Conservation (phyloP, 2,888 invertebrate genomes). For the Matsumyia berberina region DNA sequence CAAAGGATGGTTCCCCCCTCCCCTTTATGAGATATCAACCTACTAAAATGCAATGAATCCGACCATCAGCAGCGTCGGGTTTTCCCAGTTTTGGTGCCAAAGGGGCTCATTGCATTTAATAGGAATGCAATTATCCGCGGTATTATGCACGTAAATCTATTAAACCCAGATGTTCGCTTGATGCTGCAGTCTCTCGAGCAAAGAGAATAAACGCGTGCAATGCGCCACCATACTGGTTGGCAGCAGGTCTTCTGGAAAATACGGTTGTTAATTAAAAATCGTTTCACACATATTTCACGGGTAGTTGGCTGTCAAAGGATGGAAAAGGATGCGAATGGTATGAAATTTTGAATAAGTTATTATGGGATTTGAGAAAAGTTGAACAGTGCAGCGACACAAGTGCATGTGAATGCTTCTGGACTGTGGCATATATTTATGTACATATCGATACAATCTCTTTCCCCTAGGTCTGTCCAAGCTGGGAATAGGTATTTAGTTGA, state of each 20-base stretch:
- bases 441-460: too few species aligned
- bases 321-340: not conserved
- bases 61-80: not conserved
- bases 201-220: not conserved
- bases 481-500: too few species aligned
- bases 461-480: too few species aligned
- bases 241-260: constrained; percentile 3
- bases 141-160: constrained; percentile 11
- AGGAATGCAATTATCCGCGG: constrained; percentile 2
- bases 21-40: too few species aligned
- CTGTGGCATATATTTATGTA: too few species aligned
- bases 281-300: constrained; percentile 8
- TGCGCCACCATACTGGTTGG: not conserved
- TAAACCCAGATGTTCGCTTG: constrained; percentile 6
- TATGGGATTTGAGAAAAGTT: too few species aligned
- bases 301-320: constrained; percentile 1
- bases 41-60: too few species aligned
- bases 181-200: not conserved
- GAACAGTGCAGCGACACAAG: too few species aligned
- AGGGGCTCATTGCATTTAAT: constrained; percentile 16
- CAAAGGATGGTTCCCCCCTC: too few species aligned
- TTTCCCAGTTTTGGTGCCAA: constrained; percentile 12
- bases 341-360: too few species aligned
- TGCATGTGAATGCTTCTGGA: too few species aligned
- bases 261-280: constrained; percentile 9